These are phyloP conservation scores for Triplophysa dalaica DNA, from an alignment of 2,113 vertebrate species.

Conservation along the genomic window DNA sequence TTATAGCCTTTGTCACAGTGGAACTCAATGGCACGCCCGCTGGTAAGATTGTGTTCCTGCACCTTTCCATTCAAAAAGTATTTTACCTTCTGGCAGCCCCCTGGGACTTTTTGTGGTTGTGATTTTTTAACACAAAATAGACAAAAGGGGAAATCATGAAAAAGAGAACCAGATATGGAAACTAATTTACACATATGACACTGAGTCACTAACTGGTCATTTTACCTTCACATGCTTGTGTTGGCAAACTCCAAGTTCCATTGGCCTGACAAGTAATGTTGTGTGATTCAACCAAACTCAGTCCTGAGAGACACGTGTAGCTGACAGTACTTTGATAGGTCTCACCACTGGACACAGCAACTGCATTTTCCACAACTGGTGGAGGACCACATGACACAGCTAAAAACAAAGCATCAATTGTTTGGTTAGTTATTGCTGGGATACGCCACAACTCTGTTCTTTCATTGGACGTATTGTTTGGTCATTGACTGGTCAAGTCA, in stretches of 20 bases:
- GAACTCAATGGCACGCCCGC: slow-evolving; percentile 77
- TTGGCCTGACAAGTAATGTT: slow-evolving; percentile 80
- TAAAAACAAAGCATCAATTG: slow-evolving; percentile 34
- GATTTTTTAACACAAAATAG: not conserved
- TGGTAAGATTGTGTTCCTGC: slow-evolving; percentile 77
- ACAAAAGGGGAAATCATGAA: not conserved
- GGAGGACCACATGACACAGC: slow-evolving; percentile 81
- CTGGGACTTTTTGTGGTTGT: slow-evolving; percentile 43
- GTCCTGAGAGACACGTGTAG: slow-evolving; percentile 81
- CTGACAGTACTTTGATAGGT: slow-evolving; percentile 79
- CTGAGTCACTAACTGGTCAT: not conserved
- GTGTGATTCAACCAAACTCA: slow-evolving; percentile 78
- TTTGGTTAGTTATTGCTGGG: not conserved
- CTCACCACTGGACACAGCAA: slow-evolving; percentile 69
- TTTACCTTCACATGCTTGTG: slow-evolving; percentile 82
- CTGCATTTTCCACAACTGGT: slow-evolving; percentile 81
- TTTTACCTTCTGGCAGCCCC: slow-evolving; percentile 74
- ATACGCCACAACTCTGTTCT: too few relatives aligned
- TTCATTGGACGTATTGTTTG: too few relatives aligned
- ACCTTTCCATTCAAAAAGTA: slow-evolving; percentile 78
- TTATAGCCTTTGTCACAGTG: slow-evolving; percentile 84
- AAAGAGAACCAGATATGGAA: not conserved
- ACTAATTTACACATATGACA: not conserved
- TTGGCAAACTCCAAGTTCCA: slow-evolving; percentile 84
- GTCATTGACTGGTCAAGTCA: not conserved